Percentiles rank a stretch among this genome's conserved stretches.
phyloP scores from a whole-genome alignment of 2,888 invertebrate species.

The Teinopalpus imperialis region DNA sequence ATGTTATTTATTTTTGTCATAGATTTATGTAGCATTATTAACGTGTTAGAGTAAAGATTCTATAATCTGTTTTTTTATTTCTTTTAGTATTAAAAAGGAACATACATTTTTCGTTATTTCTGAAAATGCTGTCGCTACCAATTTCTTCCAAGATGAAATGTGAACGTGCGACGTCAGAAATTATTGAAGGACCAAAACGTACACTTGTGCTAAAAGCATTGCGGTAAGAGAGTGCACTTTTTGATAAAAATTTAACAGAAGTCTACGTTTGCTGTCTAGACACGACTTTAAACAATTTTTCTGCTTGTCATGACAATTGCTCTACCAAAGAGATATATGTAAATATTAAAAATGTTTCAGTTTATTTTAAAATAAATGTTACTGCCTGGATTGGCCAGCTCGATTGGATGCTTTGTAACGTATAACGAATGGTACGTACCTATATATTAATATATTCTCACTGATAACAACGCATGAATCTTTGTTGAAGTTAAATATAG shows the following conservation, averaged over 20 bases:
- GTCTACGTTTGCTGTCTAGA: constrained; percentile 29
- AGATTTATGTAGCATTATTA: too few relatives aligned
- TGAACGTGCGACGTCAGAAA: constrained; percentile 10
- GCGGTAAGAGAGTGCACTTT: constrained; percentile 36
- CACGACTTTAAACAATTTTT: constrained; percentile 30
- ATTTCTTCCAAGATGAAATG: constrained; percentile 22
- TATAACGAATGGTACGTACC: too few relatives aligned
- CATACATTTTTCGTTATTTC: constrained; percentile 5
- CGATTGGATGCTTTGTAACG: too few relatives aligned
- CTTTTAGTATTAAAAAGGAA: neutral
- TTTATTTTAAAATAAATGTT: too few relatives aligned
- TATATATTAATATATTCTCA: too few relatives aligned
- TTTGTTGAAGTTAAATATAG: too few relatives aligned
- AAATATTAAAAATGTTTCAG: constrained; percentile 5
- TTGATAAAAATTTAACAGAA: constrained; percentile 30
- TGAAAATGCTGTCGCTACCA: constrained; percentile 14
- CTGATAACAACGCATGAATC: too few relatives aligned
- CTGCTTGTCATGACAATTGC: constrained; percentile 34
- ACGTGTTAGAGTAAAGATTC: too few relatives aligned
- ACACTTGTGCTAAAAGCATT: constrained; percentile 36
- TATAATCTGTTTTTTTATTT: too few relatives aligned
- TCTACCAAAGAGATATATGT: constrained; percentile 7
- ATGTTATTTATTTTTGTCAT: too few relatives aligned
- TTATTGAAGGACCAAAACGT: constrained; percentile 27
- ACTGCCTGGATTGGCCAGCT: too few relatives aligned